phyloP scores from a whole-genome alignment of 2,113 vertebrate genomes.

The Perca fluviatilis region DNA sequence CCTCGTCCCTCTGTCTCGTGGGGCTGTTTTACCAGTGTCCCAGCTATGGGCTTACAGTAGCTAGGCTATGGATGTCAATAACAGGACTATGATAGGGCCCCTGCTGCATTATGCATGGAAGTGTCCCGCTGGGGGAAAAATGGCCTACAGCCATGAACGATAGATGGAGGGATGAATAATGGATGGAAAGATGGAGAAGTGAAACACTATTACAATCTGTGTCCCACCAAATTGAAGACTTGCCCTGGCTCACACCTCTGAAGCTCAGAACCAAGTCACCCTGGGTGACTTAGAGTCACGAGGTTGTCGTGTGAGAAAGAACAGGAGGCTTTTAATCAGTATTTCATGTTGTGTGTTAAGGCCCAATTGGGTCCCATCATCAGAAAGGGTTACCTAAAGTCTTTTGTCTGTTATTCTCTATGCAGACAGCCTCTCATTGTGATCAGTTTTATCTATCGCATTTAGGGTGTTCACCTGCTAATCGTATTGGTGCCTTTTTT shows the following conservation, averaged over 20 bases:
- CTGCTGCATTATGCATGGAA: slow-evolving; percentile 81
- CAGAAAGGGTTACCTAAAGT: slow-evolving; percentile 45
- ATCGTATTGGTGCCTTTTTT: not conserved
- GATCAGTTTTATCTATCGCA: slow-evolving; percentile 14
- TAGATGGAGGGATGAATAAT: slow-evolving; percentile 80
- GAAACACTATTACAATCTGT: slow-evolving; percentile 77
- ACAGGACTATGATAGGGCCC: slow-evolving; percentile 79
- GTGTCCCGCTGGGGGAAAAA: slow-evolving; percentile 78
- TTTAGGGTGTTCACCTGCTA: not conserved
- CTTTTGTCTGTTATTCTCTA: slow-evolving; percentile 35
- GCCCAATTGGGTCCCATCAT: slow-evolving; percentile 20
- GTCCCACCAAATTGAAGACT: slow-evolving; percentile 79
- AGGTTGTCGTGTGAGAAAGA: slow-evolving; percentile 50
- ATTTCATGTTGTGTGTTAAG: slow-evolving; percentile 48
- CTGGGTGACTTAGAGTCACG: slow-evolving; percentile 36
- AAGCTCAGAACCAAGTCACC: slow-evolving; percentile 68
- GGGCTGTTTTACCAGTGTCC: slow-evolving; percentile 73
- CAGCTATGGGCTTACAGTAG: slow-evolving; percentile 60
- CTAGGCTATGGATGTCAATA: slow-evolving; percentile 79
- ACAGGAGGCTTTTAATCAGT: slow-evolving; percentile 60
- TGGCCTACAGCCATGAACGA: slow-evolving; percentile 78
- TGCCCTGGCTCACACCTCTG: slow-evolving; percentile 71
- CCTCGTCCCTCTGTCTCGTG: slow-evolving; percentile 53
- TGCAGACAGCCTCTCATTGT: slow-evolving; percentile 11
- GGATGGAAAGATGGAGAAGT: slow-evolving; percentile 77